Evolutionary conservation across 2,113 vertebrate genomes (phyloP).

Genomic region (Propithecus coquereli): DNA sequence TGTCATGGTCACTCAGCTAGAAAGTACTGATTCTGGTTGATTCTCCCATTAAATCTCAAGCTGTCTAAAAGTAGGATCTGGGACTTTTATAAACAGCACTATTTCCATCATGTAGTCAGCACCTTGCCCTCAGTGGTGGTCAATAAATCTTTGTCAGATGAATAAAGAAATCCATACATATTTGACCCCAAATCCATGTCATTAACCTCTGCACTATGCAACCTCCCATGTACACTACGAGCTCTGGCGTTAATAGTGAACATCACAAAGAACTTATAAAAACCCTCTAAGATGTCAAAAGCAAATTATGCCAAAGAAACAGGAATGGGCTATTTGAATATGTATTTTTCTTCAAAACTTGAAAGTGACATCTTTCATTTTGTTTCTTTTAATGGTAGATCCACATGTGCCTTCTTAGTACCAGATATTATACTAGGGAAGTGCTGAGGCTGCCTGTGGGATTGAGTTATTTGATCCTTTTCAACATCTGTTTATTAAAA

Average conservation of each 20-base stretch:
- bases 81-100: background rate
- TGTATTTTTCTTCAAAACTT: background rate
- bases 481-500: conserved; percentile 8
- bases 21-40: background rate
- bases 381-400: background rate
- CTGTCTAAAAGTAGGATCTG: background rate
- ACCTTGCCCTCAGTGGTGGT: background rate
- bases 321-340: background rate
- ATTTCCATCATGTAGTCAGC: background rate
- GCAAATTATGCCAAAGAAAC: background rate
- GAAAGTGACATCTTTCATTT: background rate
- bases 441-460: background rate
- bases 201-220: background rate
- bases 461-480: background rate
- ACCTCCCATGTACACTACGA: background rate
- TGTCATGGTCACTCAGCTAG: background rate
- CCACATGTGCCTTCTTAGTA: background rate
- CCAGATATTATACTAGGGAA: background rate
- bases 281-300: background rate
- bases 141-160: background rate
- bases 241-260: background rate
- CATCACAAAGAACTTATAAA: background rate
- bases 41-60: background rate
- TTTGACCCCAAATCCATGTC: background rate
- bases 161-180: background rate